Conservation (phyloP, 1,140 invertebrate genomes). For the Artemia franciscana region DNA sequence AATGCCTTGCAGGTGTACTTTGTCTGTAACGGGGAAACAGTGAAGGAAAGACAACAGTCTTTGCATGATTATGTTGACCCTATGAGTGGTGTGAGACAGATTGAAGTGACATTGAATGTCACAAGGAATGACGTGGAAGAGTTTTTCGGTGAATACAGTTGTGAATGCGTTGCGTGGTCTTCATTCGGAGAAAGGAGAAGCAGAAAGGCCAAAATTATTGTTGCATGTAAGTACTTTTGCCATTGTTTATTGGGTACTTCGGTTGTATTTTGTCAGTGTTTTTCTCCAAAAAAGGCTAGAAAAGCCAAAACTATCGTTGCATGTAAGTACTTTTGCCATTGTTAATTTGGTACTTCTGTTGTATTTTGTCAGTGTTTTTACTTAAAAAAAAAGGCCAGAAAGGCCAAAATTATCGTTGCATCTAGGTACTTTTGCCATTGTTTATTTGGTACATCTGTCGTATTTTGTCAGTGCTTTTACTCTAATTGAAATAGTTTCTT, state of each 20-base stretch:
- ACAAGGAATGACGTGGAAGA: conserved; percentile 70
- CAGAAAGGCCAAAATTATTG: conserved; percentile 50
- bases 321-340: conserved; percentile 41
- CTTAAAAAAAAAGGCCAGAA: too few species aligned
- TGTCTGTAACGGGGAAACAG: conserved; percentile 16
- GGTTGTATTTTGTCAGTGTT: neutral
- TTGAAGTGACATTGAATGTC: conserved; percentile 63
- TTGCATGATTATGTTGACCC: conserved; percentile 49
- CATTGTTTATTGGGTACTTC: neutral
- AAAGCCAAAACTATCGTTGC: conserved; percentile 56
- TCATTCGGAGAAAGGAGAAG: conserved; percentile 46
- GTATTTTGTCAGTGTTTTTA: too few species aligned
- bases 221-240: conserved; percentile 54
- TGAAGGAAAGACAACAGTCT: conserved; percentile 31
- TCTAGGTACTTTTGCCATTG: conserved; percentile 41
- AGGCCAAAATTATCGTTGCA: conserved; percentile 55
- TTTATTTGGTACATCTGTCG: neutral
- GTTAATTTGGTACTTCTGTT: neutral
- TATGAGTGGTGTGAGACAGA: conserved; percentile 52
- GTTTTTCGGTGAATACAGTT: conserved; percentile 65
- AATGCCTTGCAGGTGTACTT: conserved; percentile 43
- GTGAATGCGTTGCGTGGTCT: conserved; percentile 66
- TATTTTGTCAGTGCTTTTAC: too few species aligned
- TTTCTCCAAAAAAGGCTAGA: too few species aligned
- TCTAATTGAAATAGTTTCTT: too few species aligned